Conservation (phyloP, 2,113 vertebrate species). For the Puntigrus tetrazona region DNA sequence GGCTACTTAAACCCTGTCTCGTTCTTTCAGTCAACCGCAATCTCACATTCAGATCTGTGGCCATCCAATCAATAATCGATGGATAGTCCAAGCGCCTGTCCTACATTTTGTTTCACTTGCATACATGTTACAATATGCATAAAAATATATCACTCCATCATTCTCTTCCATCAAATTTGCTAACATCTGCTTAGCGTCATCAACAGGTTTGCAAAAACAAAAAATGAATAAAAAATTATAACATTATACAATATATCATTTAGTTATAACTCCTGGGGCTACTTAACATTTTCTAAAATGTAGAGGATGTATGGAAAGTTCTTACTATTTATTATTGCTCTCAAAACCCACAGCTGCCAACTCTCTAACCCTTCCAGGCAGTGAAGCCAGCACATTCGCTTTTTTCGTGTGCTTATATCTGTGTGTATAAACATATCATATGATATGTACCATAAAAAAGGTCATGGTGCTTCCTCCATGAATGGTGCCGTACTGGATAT, state of each 20-base stretch:
- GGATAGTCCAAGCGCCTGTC: too few species aligned
- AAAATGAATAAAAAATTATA: neutral
- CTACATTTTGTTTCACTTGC: too few species aligned
- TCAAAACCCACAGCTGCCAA: neutral
- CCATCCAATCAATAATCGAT: too few species aligned
- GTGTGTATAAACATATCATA: neutral
- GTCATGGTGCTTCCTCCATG: slow-evolving; percentile 95
- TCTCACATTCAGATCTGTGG: too few species aligned
- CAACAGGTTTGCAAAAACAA: neutral
- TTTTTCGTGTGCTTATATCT: neutral
- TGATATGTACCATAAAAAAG: slow-evolving; percentile 86
- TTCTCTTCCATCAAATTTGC: neutral
- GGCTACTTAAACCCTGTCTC: too few species aligned
- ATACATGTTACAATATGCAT: too few species aligned
- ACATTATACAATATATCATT: neutral
- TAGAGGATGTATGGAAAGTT: neutral
- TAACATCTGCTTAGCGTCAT: neutral
- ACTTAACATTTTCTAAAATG: neutral
- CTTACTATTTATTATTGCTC: neutral
- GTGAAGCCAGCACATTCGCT: neutral
- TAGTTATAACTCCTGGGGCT: neutral
- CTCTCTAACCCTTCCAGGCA: neutral
- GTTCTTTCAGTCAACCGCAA: too few species aligned
- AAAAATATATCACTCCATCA: too few species aligned
- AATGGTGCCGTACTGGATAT: slow-evolving; percentile 94